A percentile compares a stretch with the other conserved stretches of the same genome.
Conservation (phyloP, 2,113 vertebrate species). For the Hippotragus niger region DNA sequence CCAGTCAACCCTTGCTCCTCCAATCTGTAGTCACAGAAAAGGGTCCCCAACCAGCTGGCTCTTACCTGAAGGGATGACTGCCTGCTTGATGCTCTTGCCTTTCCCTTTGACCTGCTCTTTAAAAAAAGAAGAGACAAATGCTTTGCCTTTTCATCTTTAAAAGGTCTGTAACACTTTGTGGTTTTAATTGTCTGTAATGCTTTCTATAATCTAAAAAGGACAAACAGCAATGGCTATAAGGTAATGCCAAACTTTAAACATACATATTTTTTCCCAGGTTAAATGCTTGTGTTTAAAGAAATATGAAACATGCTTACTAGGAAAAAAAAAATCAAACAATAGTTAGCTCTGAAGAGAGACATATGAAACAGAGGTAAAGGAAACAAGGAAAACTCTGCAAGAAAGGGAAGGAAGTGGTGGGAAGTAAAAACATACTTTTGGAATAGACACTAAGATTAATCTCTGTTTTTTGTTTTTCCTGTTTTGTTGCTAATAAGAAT, state of each 20-base stretch:
- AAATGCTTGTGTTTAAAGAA: background rate
- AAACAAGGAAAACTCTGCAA: background rate
- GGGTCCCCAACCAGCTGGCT: background rate
- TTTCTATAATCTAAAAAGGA: background rate
- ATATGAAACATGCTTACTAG: background rate
- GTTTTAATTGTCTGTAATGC: background rate
- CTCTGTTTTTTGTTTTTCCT: background rate
- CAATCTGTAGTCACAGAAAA: background rate
- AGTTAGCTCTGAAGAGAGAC: background rate
- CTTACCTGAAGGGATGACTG: background rate
- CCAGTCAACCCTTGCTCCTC: background rate
- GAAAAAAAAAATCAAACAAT: background rate
- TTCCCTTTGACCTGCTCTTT: background rate
- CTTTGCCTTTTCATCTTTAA: background rate
- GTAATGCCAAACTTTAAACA: background rate
- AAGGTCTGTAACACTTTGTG: background rate
- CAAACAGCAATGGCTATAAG: background rate
- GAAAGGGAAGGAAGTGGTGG: background rate
- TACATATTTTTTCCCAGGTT: background rate
- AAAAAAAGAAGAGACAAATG: background rate
- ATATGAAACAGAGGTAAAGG: background rate
- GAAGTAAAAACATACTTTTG: constrained; percentile 1
- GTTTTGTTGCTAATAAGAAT: background rate
- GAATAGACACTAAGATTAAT: background rate
- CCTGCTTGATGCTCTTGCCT: background rate